Percentiles rank a stretch among this genome's conserved stretches.
These are phyloP conservation scores for Lutjanus campechanus DNA, from an alignment of 2,797 vertebrate species.

Conservation along the genomic window DNA sequence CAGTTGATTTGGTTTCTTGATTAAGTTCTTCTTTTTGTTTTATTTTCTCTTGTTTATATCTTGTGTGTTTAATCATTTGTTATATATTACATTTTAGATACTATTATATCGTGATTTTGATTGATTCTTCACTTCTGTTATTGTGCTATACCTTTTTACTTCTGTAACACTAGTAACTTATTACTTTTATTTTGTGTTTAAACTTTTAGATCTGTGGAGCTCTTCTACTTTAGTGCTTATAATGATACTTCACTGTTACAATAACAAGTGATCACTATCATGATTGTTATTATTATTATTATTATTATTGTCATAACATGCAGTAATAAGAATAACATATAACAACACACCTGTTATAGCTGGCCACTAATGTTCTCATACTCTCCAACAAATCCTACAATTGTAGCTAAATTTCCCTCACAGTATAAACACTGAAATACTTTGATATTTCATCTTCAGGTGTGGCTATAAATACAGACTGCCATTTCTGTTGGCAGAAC, in stretches of 20 bases:
- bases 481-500: neutral
- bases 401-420: neutral
- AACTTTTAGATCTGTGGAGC: neutral
- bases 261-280: neutral
- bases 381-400: neutral
- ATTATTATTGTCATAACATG: neutral
- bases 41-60: no score
- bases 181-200: neutral
- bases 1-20: no score
- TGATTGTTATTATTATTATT: neutral
- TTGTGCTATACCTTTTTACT: no score
- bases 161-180: no score
- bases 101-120: no score
- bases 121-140: no score
- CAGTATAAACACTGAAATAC: neutral
- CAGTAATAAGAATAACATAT: neutral
- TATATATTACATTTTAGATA: no score
- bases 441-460: neutral
- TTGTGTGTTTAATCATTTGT: no score
- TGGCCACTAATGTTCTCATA: neutral
- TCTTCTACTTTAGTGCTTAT: neutral
- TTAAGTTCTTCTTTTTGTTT: no score
- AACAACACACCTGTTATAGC: neutral
- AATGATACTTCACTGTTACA: neutral
- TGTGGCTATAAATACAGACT: neutral